Percentiles rank a stretch among this genome's conserved stretches.
These are phyloP conservation scores for Harpagifer antarcticus DNA, from an alignment of 2,797 vertebrate genomes.

Conservation along the genomic window DNA sequence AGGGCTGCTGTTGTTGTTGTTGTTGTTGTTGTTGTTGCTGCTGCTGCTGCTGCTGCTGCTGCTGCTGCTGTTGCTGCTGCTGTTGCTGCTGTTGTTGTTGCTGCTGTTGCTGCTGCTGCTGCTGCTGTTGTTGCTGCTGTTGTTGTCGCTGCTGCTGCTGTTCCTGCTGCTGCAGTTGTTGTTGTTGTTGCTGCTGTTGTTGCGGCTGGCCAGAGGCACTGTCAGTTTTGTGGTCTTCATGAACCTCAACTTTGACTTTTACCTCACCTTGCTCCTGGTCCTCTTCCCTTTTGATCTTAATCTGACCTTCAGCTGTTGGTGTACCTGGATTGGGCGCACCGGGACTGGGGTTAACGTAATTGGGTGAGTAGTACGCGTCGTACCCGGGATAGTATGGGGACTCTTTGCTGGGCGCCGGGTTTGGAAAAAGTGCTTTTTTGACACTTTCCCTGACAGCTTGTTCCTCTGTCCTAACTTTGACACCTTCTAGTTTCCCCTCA, in stretches of 20 bases:
- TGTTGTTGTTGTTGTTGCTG: constrained; percentile 81
- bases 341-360: constrained; percentile 94
- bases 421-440: constrained; percentile 95
- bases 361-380: constrained; percentile 95
- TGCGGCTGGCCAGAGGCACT: constrained; percentile 86
- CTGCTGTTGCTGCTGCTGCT: constrained; percentile 78
- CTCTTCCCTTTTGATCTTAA: constrained; percentile 96
- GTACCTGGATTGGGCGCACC: constrained; percentile 86
- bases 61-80: background rate
- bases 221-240: constrained; percentile 94
- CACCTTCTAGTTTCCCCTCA: constrained; percentile 91
- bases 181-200: constrained; percentile 83
- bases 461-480: constrained; percentile 93
- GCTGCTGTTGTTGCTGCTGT: constrained; percentile 85
- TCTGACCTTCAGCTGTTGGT: constrained; percentile 84
- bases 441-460: constrained; percentile 92
- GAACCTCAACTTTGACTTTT: constrained; percentile 90
- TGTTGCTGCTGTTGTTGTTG: constrained; percentile 90
- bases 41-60: constrained; percentile 86
- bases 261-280: constrained; percentile 90
- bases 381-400: constrained; percentile 94
- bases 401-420: constrained; percentile 93
- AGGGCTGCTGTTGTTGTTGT: constrained; percentile 91
- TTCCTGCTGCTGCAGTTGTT: constrained; percentile 78
- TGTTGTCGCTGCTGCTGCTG: no score